Evolutionary conservation across 2,113 vertebrate genomes (phyloP).

Genomic region (Formicarius rufipectus): DNA sequence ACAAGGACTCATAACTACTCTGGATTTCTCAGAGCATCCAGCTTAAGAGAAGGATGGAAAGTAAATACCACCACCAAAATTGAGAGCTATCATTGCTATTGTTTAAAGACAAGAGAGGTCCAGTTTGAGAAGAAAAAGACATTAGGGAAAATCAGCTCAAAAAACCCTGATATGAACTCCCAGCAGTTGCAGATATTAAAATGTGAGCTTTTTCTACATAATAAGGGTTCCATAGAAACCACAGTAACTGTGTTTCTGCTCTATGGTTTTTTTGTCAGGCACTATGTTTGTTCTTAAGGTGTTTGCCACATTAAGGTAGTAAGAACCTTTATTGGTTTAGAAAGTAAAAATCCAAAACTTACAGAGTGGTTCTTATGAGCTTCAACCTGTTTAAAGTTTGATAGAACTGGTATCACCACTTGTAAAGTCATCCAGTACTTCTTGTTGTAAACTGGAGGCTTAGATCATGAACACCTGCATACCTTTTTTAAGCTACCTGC

Average conservation of each 20-base stretch:
- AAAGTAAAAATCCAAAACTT: neutral
- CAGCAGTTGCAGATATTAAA: neutral
- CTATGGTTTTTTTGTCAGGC: neutral
- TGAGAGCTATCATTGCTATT: neutral
- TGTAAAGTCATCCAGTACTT: neutral
- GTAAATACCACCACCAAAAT: neutral
- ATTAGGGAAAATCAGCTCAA: neutral
- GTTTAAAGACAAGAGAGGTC: neutral
- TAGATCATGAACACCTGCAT: neutral
- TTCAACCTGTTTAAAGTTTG: neutral
- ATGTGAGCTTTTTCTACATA: neutral
- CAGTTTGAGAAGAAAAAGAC: neutral
- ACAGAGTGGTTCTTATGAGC: neutral
- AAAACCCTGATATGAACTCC: neutral
- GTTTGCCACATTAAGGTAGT: neutral
- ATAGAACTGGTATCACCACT: neutral
- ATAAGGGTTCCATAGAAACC: neutral
- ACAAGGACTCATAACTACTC: neutral
- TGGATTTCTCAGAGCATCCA: neutral
- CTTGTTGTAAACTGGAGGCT: neutral
- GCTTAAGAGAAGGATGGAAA: neutral
- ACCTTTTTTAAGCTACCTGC: neutral
- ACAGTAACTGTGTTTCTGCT: neutral
- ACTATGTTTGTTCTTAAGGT: neutral
- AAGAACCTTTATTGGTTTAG: neutral